Percentiles rank a stretch among this genome's conserved stretches.
phyloP scores from a whole-genome alignment of 2,113 vertebrate species.

The Eonycteris spelaea region DNA sequence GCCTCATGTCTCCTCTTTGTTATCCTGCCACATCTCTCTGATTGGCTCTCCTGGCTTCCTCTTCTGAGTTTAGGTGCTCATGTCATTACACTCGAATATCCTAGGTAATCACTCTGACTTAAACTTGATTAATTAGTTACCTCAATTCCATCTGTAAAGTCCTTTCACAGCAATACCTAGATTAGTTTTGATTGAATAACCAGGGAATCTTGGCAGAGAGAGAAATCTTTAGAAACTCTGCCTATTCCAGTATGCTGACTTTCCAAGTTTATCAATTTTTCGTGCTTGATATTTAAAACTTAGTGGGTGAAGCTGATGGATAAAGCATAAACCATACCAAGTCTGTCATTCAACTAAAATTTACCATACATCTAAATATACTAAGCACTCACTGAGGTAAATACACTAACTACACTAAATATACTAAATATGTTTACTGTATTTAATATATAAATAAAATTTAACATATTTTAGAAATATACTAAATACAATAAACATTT shows the following conservation, averaged over 20 bases:
- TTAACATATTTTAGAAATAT: neutral
- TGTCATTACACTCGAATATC: neutral
- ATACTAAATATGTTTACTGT: neutral
- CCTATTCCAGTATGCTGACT: neutral
- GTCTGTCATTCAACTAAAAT: neutral
- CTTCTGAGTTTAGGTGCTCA: neutral
- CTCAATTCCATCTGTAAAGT: neutral
- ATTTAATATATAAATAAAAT: no score
- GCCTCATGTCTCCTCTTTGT: neutral
- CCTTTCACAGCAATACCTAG: neutral
- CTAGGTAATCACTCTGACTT: neutral
- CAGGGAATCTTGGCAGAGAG: neutral
- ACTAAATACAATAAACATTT: neutral
- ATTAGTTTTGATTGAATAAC: neutral
- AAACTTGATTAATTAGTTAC: neutral
- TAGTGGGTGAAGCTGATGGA: neutral
- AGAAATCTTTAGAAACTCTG: neutral
- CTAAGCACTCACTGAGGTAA: neutral
- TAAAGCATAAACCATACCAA: neutral
- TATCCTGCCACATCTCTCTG: neutral
- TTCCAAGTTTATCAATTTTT: neutral
- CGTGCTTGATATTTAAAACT: neutral
- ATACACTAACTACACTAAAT: neutral
- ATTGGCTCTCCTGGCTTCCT: neutral
- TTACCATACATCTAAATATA: neutral